phyloP scores from a whole-genome alignment of 2,797 vertebrate genomes.

The Rhynchotus rufescens region DNA sequence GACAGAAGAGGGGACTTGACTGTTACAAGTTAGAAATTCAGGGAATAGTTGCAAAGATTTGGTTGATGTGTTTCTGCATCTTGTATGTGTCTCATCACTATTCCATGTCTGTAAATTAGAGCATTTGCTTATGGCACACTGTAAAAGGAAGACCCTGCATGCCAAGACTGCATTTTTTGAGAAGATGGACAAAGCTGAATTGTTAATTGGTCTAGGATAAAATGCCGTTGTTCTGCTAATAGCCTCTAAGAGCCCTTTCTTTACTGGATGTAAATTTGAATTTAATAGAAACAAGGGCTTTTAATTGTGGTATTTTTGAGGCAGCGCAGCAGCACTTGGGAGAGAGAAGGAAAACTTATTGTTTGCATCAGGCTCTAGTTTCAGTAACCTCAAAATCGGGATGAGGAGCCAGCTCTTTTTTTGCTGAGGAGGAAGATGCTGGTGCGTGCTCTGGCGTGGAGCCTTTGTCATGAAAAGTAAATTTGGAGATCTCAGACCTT shows the following conservation, averaged over 20 bases:
- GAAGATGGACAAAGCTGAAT: not conserved
- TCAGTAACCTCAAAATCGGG: not conserved
- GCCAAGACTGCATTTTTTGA: not conserved
- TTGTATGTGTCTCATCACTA: not conserved
- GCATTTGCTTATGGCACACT: not conserved
- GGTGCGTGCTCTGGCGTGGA: accelerated
- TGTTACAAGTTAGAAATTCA: not conserved
- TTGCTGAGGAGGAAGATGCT: not conserved
- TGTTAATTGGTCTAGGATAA: not conserved
- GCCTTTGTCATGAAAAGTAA: not conserved
- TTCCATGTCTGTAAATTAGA: not conserved
- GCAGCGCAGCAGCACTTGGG: not conserved
- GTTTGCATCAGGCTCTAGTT: not conserved
- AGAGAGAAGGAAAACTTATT: not conserved
- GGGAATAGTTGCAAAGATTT: not conserved
- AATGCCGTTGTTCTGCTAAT: not conserved
- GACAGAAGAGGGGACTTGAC: not conserved
- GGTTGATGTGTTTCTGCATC: not conserved
- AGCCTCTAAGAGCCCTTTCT: not conserved
- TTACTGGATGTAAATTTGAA: not conserved
- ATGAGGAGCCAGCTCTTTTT: not conserved
- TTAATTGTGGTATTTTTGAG: not conserved
- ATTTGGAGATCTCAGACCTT: not conserved
- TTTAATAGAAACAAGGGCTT: not conserved
- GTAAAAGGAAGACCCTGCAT: not conserved